Evolutionary conservation across 2,888 invertebrate species (phyloP).

Genomic region (Lysandra coridon): DNA sequence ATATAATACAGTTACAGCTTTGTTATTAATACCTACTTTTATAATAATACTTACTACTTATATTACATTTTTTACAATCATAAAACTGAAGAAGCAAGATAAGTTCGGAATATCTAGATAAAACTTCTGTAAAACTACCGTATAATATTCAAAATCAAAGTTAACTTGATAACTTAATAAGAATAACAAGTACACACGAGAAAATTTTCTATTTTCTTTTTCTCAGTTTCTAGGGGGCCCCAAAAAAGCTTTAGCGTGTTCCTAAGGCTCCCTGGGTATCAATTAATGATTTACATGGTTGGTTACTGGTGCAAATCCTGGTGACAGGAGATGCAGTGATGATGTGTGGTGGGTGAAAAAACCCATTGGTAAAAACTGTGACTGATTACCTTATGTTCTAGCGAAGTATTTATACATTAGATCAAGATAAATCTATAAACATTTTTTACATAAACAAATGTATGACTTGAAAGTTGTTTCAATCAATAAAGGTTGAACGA

Average conservation of each 20-base stretch:
- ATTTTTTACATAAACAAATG: constrained; percentile 19
- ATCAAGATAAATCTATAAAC: background rate
- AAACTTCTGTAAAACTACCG: background rate
- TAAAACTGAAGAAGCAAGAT: background rate
- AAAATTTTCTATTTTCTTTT: too few species aligned
- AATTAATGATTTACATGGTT: too few species aligned
- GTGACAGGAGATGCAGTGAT: too few species aligned
- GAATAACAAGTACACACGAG: too few species aligned
- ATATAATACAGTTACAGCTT: background rate
- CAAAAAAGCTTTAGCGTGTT: too few species aligned
- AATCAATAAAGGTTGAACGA: constrained; percentile 32
- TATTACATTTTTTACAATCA: background rate
- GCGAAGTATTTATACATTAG: too few species aligned
- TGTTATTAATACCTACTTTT: background rate
- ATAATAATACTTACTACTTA: background rate
- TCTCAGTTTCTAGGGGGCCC: too few species aligned
- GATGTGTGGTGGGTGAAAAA: too few species aligned
- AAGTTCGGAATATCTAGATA: background rate
- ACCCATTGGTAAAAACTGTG: too few species aligned
- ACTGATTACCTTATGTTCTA: too few species aligned
- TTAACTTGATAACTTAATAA: background rate
- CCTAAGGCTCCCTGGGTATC: too few species aligned
- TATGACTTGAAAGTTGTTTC: constrained; percentile 34
- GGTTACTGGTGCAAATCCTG: too few species aligned
- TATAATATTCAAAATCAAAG: background rate